Evolutionary conservation across 2,113 vertebrate species (phyloP).

Genomic region (Psammodynastes pulverulentus): DNA sequence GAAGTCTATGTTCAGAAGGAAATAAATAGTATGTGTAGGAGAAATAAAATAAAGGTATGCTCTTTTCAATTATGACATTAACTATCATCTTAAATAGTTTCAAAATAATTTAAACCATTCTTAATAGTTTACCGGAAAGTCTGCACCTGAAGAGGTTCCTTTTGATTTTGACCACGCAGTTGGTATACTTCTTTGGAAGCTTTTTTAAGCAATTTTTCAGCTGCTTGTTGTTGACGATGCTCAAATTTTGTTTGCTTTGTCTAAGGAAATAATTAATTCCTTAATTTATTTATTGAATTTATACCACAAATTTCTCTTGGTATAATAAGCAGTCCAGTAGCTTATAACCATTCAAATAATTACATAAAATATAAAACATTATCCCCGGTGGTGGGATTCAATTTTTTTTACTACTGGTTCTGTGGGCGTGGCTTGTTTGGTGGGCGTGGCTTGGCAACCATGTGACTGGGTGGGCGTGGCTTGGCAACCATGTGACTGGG

Average conservation of each 20-base stretch:
- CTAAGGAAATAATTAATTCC: slow-evolving; percentile 63
- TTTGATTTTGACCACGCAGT: slow-evolving; percentile 90
- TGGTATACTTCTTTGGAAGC: slow-evolving; percentile 93
- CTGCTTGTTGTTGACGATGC: slow-evolving; percentile 90
- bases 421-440: no score
- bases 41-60: slow-evolving; percentile 1
- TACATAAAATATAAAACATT: not conserved
- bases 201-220: slow-evolving; percentile 92
- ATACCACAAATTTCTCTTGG: not conserved
- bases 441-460: no score
- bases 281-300: not conserved
- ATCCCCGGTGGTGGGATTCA: no score
- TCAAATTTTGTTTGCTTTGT: slow-evolving; percentile 90
- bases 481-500: no score
- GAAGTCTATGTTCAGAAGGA: not conserved
- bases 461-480: no score
- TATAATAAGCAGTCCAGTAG: not conserved
- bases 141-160: slow-evolving; percentile 93
- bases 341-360: not conserved
- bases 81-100: not conserved
- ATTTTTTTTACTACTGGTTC: no score
- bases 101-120: not conserved
- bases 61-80: not conserved
- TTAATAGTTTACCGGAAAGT: slow-evolving; percentile 83
- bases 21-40: slow-evolving; percentile 6